Percentiles rank a stretch among this genome's conserved stretches.
phyloP scores from a whole-genome alignment of 2,113 vertebrate species.

The Mormyrus iriodes region DNA sequence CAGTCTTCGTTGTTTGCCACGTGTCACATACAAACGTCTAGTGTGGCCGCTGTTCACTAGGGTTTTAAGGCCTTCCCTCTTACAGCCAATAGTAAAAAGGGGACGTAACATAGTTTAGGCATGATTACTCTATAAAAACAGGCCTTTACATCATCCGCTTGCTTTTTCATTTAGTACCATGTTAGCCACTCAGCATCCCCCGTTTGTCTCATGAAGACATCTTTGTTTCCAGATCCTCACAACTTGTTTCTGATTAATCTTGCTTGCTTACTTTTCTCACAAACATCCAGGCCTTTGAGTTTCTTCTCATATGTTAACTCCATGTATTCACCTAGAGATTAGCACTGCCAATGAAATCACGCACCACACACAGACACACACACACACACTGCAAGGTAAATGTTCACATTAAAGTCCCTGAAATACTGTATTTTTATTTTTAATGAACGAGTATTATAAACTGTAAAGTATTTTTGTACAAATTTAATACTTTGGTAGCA shows the following conservation, averaged over 20 bases:
- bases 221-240: background rate
- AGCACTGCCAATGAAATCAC: conserved; percentile 79
- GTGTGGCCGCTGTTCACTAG: background rate
- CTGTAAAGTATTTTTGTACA: conserved; percentile 99
- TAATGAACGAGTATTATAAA: conserved; percentile 94
- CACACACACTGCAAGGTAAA: conserved; percentile 37
- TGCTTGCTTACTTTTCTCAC: conserved; percentile 4
- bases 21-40: background rate
- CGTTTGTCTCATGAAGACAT: background rate
- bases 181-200: background rate
- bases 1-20: background rate
- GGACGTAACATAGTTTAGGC: background rate
- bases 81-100: background rate
- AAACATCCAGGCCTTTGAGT: background rate
- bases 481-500: conserved; percentile 99
- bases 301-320: background rate
- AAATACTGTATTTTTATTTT: conserved; percentile 99
- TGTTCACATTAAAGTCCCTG: conserved; percentile 73
- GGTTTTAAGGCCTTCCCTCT: background rate
- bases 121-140: background rate
- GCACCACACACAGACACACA: conserved; percentile 38
- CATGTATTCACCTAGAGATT: conserved; percentile 45
- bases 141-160: background rate
- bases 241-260: background rate
- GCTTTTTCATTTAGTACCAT: background rate